Base-by-base conservation (phyloP, 2,888 invertebrate genomes). In the Spisula subtruncata region DNA sequence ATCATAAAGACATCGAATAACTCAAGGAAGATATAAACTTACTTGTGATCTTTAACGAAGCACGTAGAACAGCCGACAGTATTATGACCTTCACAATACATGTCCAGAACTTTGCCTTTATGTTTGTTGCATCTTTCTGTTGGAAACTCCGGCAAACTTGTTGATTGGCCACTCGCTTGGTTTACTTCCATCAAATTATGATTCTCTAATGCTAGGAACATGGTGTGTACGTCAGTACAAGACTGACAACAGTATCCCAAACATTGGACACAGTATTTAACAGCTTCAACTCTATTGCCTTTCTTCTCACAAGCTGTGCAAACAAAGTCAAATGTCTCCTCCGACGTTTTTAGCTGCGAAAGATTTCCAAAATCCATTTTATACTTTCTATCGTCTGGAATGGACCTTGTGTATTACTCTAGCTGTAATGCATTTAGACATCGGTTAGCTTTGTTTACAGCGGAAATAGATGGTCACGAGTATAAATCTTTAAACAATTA, bases 31-130 rank as follows among this genome's bases (percentile, higher is more conserved):
- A 2, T 41, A 8, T 41, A 5, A 41, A 41, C 41, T 41, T 41
- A 41, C 41, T 41, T 81, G 25, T 81, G 81, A 35, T 81, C 81
- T 25, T 29, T n/a, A 25, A 25, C 20, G n/a, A 81, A 54, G 48
- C 81, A 81, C 12, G 51, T 32, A n/a, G 25, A 48, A 54, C 81
- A 81, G 18, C 81, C 81, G 8, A 81, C 81, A 29, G 16, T 54
- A 54, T 81, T 51, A 25, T 81, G 81, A 32, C 48, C 29, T 54
- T 54, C 54, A 81, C 81, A 81, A 54, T 81, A 81, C 81, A 81
- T 51, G 29, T 81, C 32, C 29, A 81, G 14, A 1, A 81, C 25
- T 8, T 54, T 81, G 0, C 29, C 48, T 54, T 54, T 29, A 54
- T 81, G 81, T 10, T 25, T 14, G 29, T 16, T 32, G 16, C 81